These are phyloP conservation scores for Phoxinus dragarum DNA, from an alignment of 2,797 vertebrate genomes.

Conservation along the genomic window DNA sequence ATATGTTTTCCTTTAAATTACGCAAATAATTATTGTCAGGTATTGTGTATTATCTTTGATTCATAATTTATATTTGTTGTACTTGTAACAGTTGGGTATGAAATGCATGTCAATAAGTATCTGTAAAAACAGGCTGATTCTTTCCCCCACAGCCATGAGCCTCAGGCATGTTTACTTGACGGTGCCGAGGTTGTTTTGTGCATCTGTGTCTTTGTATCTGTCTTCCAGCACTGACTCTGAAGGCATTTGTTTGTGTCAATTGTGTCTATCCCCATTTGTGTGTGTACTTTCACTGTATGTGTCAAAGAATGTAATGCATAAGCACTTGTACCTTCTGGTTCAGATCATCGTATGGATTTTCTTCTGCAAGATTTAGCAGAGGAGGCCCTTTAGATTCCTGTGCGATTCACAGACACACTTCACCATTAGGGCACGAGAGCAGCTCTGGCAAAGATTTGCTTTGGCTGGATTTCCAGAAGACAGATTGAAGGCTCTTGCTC, in stretches of 20 bases:
- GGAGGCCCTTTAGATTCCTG: constrained; percentile 66
- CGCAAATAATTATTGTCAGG: too few species aligned
- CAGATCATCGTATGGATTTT: constrained; percentile 64
- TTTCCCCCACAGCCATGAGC: neutral
- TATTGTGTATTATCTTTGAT: neutral
- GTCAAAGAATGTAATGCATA: constrained; percentile 19
- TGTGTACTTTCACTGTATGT: constrained; percentile 61
- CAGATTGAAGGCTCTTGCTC: constrained; percentile 71
- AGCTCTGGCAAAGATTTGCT: constrained; percentile 62
- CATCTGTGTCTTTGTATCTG: constrained; percentile 21
- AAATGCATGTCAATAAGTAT: constrained; percentile 4
- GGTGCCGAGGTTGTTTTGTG: constrained; percentile 13
- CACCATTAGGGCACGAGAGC: constrained; percentile 64
- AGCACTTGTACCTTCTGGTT: constrained; percentile 62
- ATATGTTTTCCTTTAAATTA: neutral
- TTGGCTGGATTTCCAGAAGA: constrained; percentile 68
- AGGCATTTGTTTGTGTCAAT: constrained; percentile 6
- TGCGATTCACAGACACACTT: constrained; percentile 71
- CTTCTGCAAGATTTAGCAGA: constrained; percentile 71
- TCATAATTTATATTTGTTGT: neutral
- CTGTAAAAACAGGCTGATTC: constrained; percentile 6
- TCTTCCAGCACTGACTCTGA: neutral
- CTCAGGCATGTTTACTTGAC: constrained; percentile 38
- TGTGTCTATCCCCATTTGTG: constrained; percentile 41
- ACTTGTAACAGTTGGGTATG: neutral